Percentiles rank a stretch among this genome's conserved stretches.
Evolutionary conservation across 2,113 vertebrate genomes (phyloP).

Genomic region (Festucalex cinctus): DNA sequence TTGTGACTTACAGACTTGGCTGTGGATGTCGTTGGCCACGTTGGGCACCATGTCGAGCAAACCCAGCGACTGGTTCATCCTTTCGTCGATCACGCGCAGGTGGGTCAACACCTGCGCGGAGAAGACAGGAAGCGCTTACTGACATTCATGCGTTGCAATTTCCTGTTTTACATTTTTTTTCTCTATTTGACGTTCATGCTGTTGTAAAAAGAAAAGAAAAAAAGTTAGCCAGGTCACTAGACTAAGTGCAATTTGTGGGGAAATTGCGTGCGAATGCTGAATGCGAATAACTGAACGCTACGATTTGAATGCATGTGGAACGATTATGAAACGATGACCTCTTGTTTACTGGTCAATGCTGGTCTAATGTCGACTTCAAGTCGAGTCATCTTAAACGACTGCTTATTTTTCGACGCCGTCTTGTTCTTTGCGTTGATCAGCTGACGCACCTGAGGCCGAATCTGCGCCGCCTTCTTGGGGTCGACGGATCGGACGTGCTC

Average conservation of each 20-base stretch:
- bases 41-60: slow-evolving; percentile 93
- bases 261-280: no score
- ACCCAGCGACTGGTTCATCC: slow-evolving; percentile 94
- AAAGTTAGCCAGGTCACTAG: no score
- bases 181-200: no score
- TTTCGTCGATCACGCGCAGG: slow-evolving; percentile 93
- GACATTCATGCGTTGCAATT: no score
- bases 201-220: no score
- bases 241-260: no score
- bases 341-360: no score
- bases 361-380: no score
- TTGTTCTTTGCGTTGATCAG: neutral
- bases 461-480: slow-evolving; percentile 92
- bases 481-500: slow-evolving; percentile 90
- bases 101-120: slow-evolving; percentile 87
- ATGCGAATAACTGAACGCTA: no score
- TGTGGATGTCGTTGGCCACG: slow-evolving; percentile 91
- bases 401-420: neutral
- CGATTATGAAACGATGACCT: no score
- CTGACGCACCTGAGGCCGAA: slow-evolving; percentile 86
- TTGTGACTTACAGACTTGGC: slow-evolving; percentile 90
- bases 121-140: neutral
- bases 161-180: neutral
- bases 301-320: no score
- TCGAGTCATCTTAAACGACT: no score